Percentiles rank a stretch among this genome's conserved stretches.
These are phyloP conservation scores for Argopecten irradians DNA, from an alignment of 1,140 invertebrate species.

Conservation along the genomic window DNA sequence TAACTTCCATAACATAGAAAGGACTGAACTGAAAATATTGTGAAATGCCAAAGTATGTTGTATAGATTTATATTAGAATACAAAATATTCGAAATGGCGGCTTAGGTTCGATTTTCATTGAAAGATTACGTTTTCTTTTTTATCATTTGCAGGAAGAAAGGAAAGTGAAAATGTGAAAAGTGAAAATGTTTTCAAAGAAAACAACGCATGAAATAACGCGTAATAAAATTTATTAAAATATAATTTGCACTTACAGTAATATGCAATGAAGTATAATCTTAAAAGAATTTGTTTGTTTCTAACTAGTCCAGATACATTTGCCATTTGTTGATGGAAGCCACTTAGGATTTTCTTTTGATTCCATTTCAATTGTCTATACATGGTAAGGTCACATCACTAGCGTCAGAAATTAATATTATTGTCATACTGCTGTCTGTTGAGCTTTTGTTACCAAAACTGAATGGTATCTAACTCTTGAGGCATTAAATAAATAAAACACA, in stretches of 20 bases:
- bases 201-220: background rate
- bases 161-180: too few species aligned
- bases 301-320: background rate
- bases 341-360: background rate
- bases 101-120: too few species aligned
- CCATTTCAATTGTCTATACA: background rate
- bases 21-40: too few species aligned
- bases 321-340: background rate
- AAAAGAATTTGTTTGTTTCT: background rate
- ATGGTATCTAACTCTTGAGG: background rate
- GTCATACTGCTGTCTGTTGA: background rate
- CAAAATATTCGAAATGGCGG: too few species aligned
- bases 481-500: background rate
- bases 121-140: too few species aligned
- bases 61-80: too few species aligned
- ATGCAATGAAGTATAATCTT: background rate
- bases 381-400: background rate
- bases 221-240: constrained; percentile 20
- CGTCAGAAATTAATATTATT: too few species aligned
- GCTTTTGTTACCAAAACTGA: background rate
- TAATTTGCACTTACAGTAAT: constrained; percentile 12
- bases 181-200: too few species aligned
- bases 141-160: too few species aligned
- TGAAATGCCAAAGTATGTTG: too few species aligned
- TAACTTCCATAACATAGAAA: too few species aligned